Evolutionary conservation across 1,140 invertebrate genomes (phyloP).

Genomic region (Penaeus chinensis): DNA sequence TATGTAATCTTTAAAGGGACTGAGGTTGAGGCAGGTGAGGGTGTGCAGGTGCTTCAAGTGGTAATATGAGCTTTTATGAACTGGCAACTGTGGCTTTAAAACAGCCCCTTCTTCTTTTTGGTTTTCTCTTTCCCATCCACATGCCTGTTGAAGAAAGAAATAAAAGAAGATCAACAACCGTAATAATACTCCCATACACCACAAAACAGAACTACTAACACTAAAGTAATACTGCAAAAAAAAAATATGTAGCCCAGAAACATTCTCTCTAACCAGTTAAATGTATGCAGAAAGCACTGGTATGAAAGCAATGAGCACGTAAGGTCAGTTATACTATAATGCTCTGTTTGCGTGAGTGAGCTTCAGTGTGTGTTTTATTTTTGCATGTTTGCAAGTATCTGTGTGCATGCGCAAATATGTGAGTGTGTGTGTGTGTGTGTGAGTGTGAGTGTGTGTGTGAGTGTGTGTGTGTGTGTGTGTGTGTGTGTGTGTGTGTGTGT

Average conservation of each 20-base stretch:
- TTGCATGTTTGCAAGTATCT: not conserved
- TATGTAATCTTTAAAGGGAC: slow-evolving; percentile 13
- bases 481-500: too few species aligned
- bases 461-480: too few species aligned
- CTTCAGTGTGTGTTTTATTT: not conserved
- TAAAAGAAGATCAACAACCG: slow-evolving; percentile 51
- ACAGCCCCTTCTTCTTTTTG: slow-evolving; percentile 74
- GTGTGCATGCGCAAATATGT: too few species aligned
- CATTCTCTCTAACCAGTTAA: not conserved
- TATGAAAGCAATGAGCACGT: not conserved
- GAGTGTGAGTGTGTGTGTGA: too few species aligned
- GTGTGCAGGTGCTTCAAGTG: slow-evolving; percentile 38
- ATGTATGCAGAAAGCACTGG: too few species aligned
- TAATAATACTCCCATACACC: slow-evolving; percentile 23
- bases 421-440: too few species aligned
- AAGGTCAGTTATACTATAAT: too few species aligned
- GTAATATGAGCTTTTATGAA: slow-evolving; percentile 32
- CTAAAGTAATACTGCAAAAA: slow-evolving; percentile 26
- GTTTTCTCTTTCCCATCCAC: slow-evolving; percentile 75
- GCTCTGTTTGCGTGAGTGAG: slow-evolving; percentile 4
- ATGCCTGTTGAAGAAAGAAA: slow-evolving; percentile 70
- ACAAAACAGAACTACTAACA: slow-evolving; percentile 29
- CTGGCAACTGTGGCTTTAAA: slow-evolving; percentile 67
- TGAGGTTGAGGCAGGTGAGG: slow-evolving; percentile 30
- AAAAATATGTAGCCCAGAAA: slow-evolving; percentile 13